Conservation (phyloP, 2,797 vertebrate species). For the Potorous gilbertii region DNA sequence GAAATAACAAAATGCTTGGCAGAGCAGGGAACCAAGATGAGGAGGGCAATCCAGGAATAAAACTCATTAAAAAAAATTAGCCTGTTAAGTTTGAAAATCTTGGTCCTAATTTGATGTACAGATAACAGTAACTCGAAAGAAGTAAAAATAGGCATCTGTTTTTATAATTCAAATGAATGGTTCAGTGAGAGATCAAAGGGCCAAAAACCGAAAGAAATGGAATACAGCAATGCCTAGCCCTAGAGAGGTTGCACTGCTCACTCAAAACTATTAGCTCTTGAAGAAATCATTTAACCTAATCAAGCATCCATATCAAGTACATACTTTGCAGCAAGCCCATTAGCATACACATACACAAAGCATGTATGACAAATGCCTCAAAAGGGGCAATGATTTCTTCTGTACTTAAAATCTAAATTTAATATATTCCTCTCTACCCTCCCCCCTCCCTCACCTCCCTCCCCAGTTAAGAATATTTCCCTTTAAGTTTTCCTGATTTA, state of each 20-base stretch:
- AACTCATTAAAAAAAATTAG: constrained; percentile 28
- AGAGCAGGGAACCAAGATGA: constrained; percentile 15
- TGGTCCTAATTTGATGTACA: constrained; percentile 5
- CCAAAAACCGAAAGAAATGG: background rate
- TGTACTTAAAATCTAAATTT: constrained; percentile 66
- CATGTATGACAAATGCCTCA: constrained; percentile 29
- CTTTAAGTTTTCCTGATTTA: constrained; percentile 72
- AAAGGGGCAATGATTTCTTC: constrained; percentile 50
- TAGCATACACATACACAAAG: constrained; percentile 56
- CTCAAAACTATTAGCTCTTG: background rate
- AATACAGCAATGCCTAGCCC: background rate
- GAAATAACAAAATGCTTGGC: constrained; percentile 42
- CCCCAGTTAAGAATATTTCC: constrained; percentile 68
- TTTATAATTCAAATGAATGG: background rate
- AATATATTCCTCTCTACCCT: constrained; percentile 54
- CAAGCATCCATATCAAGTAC: constrained; percentile 10
- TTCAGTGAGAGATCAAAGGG: background rate
- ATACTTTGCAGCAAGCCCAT: constrained; percentile 37
- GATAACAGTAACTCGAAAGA: constrained; percentile 8
- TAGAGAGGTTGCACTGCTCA: background rate
- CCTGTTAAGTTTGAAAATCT: constrained; percentile 39
- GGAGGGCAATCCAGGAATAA: constrained; percentile 17
- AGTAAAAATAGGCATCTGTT: background rate
- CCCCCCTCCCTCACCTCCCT: constrained; percentile 43
- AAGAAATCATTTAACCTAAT: background rate